phyloP scores from a whole-genome alignment of 2,113 vertebrate species.

The Eonycteris spelaea region DNA sequence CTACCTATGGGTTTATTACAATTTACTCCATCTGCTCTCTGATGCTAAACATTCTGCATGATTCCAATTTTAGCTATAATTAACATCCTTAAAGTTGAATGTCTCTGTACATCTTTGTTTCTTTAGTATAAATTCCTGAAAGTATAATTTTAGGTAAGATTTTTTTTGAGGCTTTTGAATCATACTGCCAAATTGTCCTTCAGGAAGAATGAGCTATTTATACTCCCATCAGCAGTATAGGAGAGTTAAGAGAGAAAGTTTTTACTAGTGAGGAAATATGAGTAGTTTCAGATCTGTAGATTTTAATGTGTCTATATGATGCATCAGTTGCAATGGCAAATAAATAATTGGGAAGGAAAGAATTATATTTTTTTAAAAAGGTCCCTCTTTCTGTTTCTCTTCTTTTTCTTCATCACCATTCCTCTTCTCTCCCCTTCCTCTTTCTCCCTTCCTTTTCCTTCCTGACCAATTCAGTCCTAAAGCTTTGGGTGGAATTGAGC shows the following conservation, averaged over 20 bases:
- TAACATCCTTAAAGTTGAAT: neutral
- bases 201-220: neutral
- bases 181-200: neutral
- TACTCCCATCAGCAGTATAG: neutral
- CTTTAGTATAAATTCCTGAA: neutral
- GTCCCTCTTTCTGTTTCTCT: neutral
- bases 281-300: neutral
- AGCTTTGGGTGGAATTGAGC: neutral
- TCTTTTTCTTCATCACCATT: neutral
- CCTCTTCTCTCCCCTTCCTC: neutral
- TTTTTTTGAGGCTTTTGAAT: neutral
- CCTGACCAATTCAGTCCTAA: neutral
- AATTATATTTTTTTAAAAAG: neutral
- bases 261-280: neutral
- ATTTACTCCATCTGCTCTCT: neutral
- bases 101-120: neutral
- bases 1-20: neutral
- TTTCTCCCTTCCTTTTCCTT: neutral
- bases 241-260: neutral
- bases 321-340: neutral
- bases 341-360: neutral
- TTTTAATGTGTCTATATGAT: neutral
- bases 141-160: neutral
- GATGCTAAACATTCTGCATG: neutral
- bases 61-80: neutral